A percentile compares a stretch with the other conserved stretches of the same genome.
These are phyloP conservation scores for Papio anubis DNA, from an alignment of 2,113 vertebrate genomes.

Conservation along the genomic window DNA sequence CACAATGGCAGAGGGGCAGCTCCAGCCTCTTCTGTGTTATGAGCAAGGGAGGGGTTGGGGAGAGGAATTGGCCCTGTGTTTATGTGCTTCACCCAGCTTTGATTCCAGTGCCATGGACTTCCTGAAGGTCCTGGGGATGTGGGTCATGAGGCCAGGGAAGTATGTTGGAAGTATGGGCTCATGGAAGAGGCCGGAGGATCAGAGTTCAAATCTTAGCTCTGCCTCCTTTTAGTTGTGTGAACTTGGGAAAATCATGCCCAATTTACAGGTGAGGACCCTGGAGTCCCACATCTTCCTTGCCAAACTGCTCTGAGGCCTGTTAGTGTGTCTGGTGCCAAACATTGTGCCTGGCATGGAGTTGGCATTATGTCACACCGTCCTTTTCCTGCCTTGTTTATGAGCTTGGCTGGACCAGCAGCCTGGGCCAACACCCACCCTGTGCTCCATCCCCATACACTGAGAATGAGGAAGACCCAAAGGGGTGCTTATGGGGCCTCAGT, in stretches of 20 bases:
- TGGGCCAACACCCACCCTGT: background rate
- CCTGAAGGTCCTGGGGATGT: background rate
- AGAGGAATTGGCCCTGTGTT: conserved; percentile 64
- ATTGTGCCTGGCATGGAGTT: background rate
- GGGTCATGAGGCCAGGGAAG: background rate
- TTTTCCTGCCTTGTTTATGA: background rate
- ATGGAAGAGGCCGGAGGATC: background rate
- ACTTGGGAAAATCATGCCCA: background rate
- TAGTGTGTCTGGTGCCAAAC: background rate
- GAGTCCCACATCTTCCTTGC: background rate
- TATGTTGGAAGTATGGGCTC: background rate
- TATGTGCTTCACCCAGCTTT: conserved; percentile 32
- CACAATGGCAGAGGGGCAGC: background rate
- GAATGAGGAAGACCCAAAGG: background rate
- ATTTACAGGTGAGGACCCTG: background rate
- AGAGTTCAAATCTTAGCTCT: background rate
- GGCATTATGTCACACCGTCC: background rate
- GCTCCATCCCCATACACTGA: background rate
- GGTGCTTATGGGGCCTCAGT: background rate
- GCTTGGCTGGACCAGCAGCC: background rate
- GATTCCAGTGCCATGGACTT: background rate
- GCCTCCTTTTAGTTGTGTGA: background rate
- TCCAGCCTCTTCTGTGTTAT: background rate
- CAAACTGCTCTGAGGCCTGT: background rate
- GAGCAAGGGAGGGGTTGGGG: background rate